Evolutionary conservation across 2,888 invertebrate genomes (phyloP), one percentile per base, ranked within the genome.

Genomic region (Lobophora halterata): DNA sequence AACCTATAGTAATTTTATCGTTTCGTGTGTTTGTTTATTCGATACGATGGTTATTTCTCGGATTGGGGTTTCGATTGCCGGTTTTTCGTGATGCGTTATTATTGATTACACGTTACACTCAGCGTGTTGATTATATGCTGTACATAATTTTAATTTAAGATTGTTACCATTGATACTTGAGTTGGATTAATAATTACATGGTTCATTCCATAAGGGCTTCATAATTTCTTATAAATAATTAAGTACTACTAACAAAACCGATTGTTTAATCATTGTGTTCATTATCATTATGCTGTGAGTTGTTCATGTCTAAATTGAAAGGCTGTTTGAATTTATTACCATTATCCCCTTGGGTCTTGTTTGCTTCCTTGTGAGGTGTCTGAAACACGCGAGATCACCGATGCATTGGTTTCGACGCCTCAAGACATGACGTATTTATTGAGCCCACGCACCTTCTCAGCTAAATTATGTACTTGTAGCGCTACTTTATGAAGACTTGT

Each of bases 41-140:
- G 71, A 74, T 64, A 71, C 56, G 61, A 61, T 58, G 69, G 66
- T 73, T 71, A 73, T 76, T 76, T 75, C 68, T 76, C 57, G 66
- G 60, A 66, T 71, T 67, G 61, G 65, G 57, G 59, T 59, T 62
- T 71, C 62, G 64, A 76, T 73, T 65, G 68, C 67, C 47, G 63
- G 71, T 65, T 65, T 65, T 63, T 67, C 62, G 71, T 68, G 67
- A 63, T 64, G 60, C 59, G 65, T 79, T 75, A 73, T 79, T 78
- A 80, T 79, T 81, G 79, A 83, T 82, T 81, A 79, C 69, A 75
- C 65, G 77, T 77, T 80, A 61, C 57, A 51, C 47, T 42, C 65
- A 58, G 70, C 66, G 76, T 74, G 73, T 75, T 82, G 80, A 82
- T 82, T 80, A 77, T 73, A 75, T 57, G 68, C 68, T 78, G 69